phyloP scores from a whole-genome alignment of 2,113 vertebrate genomes.

The Pandion haliaetus region DNA sequence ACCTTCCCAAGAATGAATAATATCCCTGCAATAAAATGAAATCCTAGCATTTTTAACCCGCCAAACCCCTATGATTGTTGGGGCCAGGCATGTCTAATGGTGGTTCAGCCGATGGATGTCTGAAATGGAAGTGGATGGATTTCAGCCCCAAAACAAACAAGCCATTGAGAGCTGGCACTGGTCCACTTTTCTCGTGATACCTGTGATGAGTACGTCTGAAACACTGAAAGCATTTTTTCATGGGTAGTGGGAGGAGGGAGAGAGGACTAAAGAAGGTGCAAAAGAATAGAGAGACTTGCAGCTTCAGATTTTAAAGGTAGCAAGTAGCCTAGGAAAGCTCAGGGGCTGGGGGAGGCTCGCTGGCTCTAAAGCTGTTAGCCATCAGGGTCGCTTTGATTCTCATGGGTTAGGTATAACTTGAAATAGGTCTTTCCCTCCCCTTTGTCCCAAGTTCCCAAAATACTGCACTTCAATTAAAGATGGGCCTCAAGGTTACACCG shows the following conservation, averaged over 20 bases:
- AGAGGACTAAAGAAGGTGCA: background rate
- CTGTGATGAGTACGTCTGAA: background rate
- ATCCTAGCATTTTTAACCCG: slow-evolving; percentile 61
- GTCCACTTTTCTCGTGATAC: background rate
- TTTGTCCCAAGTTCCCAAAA: background rate
- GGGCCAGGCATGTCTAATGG: background rate
- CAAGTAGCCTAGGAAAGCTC: background rate
- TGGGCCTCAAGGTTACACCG: background rate
- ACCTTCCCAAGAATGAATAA: slow-evolving; percentile 64
- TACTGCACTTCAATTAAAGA: background rate
- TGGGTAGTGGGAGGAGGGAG: background rate
- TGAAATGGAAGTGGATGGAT: background rate
- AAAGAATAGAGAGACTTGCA: background rate
- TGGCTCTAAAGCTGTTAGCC: background rate
- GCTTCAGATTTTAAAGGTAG: background rate
- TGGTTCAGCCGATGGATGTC: background rate
- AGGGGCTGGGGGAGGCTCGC: background rate
- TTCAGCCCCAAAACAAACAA: background rate
- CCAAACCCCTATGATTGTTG: background rate
- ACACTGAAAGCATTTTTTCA: background rate
- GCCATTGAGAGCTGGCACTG: background rate
- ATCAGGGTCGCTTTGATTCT: background rate
- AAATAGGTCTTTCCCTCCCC: background rate
- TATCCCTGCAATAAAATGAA: slow-evolving; percentile 66
- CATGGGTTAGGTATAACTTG: background rate